A percentile compares a stretch with the other conserved stretches of the same genome.
phyloP scores from a whole-genome alignment of 1,140 invertebrate genomes.

The Apis laboriosa region DNA sequence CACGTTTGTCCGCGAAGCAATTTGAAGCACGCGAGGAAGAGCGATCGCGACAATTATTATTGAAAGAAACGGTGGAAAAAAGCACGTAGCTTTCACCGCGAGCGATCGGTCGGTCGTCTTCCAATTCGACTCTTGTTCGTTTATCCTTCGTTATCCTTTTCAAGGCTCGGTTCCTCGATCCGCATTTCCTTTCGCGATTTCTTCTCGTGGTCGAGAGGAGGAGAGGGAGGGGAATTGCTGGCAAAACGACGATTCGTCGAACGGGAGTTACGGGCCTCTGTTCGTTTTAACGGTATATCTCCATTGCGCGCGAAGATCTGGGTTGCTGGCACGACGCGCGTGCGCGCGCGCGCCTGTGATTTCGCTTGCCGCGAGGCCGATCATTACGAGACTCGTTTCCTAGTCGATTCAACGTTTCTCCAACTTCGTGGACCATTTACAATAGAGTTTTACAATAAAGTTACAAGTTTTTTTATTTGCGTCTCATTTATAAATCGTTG shows the following conservation, averaged over 20 bases:
- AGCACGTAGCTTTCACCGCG: constrained; percentile 29
- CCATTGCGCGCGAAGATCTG: constrained; percentile 64
- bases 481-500: too few species aligned
- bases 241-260: constrained; percentile 52
- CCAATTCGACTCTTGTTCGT: too few species aligned
- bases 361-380: constrained; percentile 48
- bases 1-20: neutral
- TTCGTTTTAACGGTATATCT: constrained; percentile 71
- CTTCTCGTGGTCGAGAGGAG: neutral
- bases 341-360: constrained; percentile 45
- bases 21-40: too few species aligned
- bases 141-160: too few species aligned
- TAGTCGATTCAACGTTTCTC: neutral
- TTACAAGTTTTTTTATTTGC: too few species aligned
- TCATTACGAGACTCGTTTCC: neutral
- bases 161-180: neutral
- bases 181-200: neutral
- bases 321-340: constrained; percentile 67
- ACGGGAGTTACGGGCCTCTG: constrained; percentile 53
- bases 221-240: constrained; percentile 36
- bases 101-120: constrained; percentile 6
- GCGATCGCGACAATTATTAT: neutral
- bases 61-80: constrained; percentile 19
- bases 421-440: too few species aligned
- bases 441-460: too few species aligned